Evolutionary conservation across 2,113 vertebrate genomes (phyloP), one percentile per base, ranked within the genome.

Genomic region (Tupaia chinensis): DNA sequence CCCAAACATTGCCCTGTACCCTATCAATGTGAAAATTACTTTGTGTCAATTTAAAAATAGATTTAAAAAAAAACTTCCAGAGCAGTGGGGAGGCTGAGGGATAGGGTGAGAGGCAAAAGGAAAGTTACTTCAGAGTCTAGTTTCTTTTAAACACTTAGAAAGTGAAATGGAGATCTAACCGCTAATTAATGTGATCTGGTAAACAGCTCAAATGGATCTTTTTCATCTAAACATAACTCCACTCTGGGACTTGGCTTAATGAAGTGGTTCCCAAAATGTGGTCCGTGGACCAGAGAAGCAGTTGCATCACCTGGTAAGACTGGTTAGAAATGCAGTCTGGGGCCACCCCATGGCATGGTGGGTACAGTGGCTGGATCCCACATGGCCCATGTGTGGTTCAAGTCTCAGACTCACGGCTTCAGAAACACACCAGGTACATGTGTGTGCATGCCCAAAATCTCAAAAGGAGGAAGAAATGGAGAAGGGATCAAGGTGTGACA

Each of bases 91-190:
- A 78, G 44, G 70, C 7, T 4, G 11, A 78, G 14, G 4, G 17
- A 68, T 10, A 9, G 8, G 85, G 27, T 22, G 27, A 22, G 12
- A 8, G 13, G 74, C 4, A 13, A 17, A 93, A 7, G n/a, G 53
- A 72, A 91, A 74, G n/a, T 66, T 54, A n/a, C 60, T 66, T 56
- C 7, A 54, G 56, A 89, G 60, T 66, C n/a, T 56, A 61, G 69
- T 54, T 90, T 87, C 65, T 73, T 73, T 94, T 95, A 20, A 53
- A 56, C 29, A 13, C 73, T 80, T 68, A 58, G 77, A 79, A 79
- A 74, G 72, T 88, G 60, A 88, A 92, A 56, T 92, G 29, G 19
- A 88, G 73, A 65, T 66, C 8, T 94, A 79, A 81, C 73, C 88
- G 19, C 10, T 22, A 34, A 84, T 87, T 58, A 54, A 79, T 78